Evolutionary conservation across 2,888 invertebrate species (phyloP), one percentile per base, ranked within the genome.

Genomic region (Melipona beecheii): DNA sequence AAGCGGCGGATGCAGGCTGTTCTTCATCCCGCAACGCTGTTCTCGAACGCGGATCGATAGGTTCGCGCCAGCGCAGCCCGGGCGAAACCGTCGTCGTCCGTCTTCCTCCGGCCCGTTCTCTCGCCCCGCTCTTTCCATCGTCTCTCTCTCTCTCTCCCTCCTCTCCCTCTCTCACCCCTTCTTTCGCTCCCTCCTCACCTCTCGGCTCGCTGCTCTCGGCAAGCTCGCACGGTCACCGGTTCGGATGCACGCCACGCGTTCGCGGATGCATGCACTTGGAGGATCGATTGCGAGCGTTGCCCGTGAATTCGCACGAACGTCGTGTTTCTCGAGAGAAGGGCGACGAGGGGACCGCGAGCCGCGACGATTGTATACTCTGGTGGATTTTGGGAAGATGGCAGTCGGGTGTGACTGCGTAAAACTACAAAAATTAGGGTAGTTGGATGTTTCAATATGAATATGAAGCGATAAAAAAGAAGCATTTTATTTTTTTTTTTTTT

Each of bases 61-160:
- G 84, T 91, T 87, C 90, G 92, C 93, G 93, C 91, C 89, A 90
- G 93, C 93, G 93, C 92, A 90, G 56, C 87, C 36, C 36, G 36
- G 36, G 36, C 88, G 75, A 82, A 86, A 75, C 64, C 70, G 19
- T 52, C 64, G 78, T 43, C 75, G 68, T 79, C 52, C 60, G 83
- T 81, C 84, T 78, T 80, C 56, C 74, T 86, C 75, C 52, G 36
- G 6, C 5, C 78, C 75, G 19, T 73, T 75, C 72, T 62, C 65
- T 73, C 36, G 36, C 36, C 36, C 27, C 15, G 17, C 60, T 17
- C 27, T 27, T 56, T 70, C 71, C 58, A 72, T 43, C 43, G 17
- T 56, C 4, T 49, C 54, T 13, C 60, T 69, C 68, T 70, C 65
- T 70, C 52, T 49, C 54, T 43, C 36, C 6, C 27, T 52, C 15